Evolutionary conservation across 2,797 vertebrate species (phyloP).

Genomic region (Kryptopterus vitreolus): DNA sequence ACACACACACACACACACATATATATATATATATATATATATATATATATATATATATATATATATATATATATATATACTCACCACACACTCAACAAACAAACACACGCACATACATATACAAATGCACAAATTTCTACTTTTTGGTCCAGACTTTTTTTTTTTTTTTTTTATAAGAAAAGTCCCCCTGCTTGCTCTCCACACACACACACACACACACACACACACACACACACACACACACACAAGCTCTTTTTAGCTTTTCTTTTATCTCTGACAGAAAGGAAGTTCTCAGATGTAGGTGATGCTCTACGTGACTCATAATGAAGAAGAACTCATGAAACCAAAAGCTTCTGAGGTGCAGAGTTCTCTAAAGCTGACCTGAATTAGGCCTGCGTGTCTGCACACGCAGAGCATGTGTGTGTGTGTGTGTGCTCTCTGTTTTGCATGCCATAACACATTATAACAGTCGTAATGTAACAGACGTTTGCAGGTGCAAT

Average conservation of each 20-base stretch:
- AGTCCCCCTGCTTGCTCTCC: no score
- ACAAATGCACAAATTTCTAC: no score
- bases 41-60: no score
- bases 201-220: not conserved
- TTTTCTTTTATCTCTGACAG: not conserved
- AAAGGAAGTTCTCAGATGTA: not conserved
- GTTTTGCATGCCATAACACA: not conserved
- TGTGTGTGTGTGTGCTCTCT: not conserved
- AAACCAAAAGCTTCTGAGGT: not conserved
- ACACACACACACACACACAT: no score
- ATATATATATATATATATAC: no score
- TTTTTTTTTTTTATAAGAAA: no score
- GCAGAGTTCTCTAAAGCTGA: not conserved
- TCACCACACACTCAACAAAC: no score
- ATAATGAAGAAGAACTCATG: not conserved
- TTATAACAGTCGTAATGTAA: not conserved
- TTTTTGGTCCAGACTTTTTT: no score
- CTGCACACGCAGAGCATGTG: not conserved
- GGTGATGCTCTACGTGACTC: not conserved
- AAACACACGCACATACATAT: no score
- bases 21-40: no score
- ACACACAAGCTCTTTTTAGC: not conserved
- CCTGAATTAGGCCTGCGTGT: not conserved
- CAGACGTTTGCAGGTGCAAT: not conserved
- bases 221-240: not conserved